Evolutionary conservation across 2,113 vertebrate species (phyloP).

Genomic region (Petrocephalus microphthalmus): DNA sequence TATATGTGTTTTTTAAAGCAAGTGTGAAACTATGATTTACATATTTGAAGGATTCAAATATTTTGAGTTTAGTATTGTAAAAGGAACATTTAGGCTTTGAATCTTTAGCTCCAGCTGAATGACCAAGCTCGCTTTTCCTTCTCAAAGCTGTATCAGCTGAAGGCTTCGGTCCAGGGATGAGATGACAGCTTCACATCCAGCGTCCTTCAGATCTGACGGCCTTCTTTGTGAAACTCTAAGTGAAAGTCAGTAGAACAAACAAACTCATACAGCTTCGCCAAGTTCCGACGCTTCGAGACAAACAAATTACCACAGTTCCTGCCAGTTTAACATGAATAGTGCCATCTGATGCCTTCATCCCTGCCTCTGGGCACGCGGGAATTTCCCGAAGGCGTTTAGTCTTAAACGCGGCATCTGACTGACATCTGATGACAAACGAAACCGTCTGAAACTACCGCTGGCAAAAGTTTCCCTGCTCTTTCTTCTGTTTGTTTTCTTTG

Average conservation of each 20-base stretch:
- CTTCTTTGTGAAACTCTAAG: neutral
- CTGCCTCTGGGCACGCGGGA: slow-evolving; percentile 43
- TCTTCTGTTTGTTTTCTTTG: slow-evolving; percentile 43
- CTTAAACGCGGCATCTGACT: slow-evolving; percentile 49
- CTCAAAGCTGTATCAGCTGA: neutral
- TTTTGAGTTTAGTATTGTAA: neutral
- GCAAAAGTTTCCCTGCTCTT: slow-evolving; percentile 27
- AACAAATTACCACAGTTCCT: slow-evolving; percentile 36
- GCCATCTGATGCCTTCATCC: slow-evolving; percentile 33
- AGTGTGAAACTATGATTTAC: neutral
- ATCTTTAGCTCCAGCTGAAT: neutral
- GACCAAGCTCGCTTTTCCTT: neutral
- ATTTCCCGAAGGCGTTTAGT: slow-evolving; percentile 47
- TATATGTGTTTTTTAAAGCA: neutral
- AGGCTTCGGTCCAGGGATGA: neutral
- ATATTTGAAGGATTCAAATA: neutral
- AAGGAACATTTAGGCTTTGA: neutral
- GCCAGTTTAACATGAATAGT: slow-evolving; percentile 37
- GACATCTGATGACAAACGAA: slow-evolving; percentile 54
- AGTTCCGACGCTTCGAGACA: slow-evolving; percentile 17
- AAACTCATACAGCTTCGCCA: slow-evolving; percentile 16
- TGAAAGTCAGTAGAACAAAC: neutral
- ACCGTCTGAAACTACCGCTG: slow-evolving; percentile 57
- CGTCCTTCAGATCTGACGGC: neutral
- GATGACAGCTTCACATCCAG: neutral